phyloP scores from a whole-genome alignment of 2,888 invertebrate species.

The Erannis defoliaria region DNA sequence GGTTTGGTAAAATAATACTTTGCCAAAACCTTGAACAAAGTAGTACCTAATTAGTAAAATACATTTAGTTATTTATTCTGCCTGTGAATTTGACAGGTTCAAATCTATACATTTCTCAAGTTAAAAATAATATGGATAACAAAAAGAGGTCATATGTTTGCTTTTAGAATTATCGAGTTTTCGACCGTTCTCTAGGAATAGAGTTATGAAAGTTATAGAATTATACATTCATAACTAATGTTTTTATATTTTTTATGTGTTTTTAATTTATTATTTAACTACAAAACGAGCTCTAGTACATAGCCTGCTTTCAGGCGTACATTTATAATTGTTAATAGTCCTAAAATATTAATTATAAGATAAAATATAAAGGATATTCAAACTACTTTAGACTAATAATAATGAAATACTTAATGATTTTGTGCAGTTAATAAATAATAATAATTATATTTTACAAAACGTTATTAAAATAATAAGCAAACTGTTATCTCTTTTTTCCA shows the following conservation, averaged over 20 bases:
- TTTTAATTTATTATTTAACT: not conserved
- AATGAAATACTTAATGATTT: too few relatives aligned
- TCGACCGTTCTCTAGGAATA: slow-evolving; percentile 16
- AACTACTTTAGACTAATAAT: too few relatives aligned
- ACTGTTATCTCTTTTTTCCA: too few relatives aligned
- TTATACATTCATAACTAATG: not conserved
- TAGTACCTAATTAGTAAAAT: not conserved
- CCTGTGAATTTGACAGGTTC: not conserved
- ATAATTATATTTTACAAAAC: too few relatives aligned
- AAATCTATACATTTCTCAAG: not conserved
- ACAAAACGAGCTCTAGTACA: too few relatives aligned
- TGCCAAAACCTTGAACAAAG: not conserved
- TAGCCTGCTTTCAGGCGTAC: too few relatives aligned
- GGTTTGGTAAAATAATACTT: too few relatives aligned
- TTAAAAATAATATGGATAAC: not conserved
- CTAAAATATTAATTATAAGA: too few relatives aligned
- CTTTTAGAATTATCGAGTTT: slow-evolving; percentile 26
- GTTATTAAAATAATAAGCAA: too few relatives aligned
- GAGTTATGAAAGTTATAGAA: slow-evolving; percentile 5
- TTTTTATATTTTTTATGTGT: not conserved
- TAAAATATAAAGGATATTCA: too few relatives aligned
- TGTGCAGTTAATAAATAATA: too few relatives aligned
- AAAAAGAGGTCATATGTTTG: slow-evolving; percentile 18
- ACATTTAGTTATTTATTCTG: not conserved
- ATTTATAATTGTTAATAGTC: too few relatives aligned